Percentiles rank a stretch among this genome's conserved stretches.
phyloP scores from a whole-genome alignment of 2,888 invertebrate genomes.

The Ethmia dodecea region DNA sequence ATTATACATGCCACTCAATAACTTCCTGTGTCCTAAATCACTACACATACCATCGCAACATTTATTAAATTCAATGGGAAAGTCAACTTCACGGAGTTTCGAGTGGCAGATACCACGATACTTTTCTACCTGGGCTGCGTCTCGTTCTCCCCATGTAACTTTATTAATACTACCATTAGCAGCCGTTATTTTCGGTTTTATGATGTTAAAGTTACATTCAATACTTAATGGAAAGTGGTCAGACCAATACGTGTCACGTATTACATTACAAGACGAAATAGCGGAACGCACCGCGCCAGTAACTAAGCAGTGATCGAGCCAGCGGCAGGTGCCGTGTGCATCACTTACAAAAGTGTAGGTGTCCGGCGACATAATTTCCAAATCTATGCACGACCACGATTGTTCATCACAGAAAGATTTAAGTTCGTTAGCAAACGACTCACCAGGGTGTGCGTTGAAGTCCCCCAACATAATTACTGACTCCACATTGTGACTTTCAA shows the following conservation, averaged over 20 bases:
- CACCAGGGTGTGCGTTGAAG: too few species aligned
- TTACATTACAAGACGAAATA: not conserved
- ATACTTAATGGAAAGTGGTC: not conserved
- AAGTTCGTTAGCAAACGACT: too few species aligned
- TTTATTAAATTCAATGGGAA: slow-evolving; percentile 4
- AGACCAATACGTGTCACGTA: slow-evolving; percentile 5
- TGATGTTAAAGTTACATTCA: not conserved
- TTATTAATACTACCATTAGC: not conserved
- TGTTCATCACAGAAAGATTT: too few species aligned
- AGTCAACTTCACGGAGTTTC: slow-evolving; percentile 1
- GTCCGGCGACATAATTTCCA: too few species aligned
- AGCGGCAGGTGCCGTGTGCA: slow-evolving; percentile 16
- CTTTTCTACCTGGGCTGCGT: slow-evolving; percentile 2
- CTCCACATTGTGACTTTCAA: too few species aligned
- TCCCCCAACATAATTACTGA: too few species aligned
- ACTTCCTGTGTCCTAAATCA: not conserved
- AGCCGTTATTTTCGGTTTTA: not conserved
- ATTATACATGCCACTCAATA: slow-evolving; percentile 1
- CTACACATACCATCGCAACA: not conserved
- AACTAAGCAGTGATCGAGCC: slow-evolving; percentile 19
- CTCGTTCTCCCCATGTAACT: slow-evolving; percentile 6
- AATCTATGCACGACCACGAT: too few species aligned
- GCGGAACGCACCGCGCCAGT: not conserved
- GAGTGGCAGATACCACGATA: slow-evolving; percentile 2
- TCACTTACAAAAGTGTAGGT: slow-evolving; percentile 19